Evolutionary conservation across 1,140 invertebrate species (phyloP), one percentile per base, ranked within the genome.

Genomic region (Drosophila varians): DNA sequence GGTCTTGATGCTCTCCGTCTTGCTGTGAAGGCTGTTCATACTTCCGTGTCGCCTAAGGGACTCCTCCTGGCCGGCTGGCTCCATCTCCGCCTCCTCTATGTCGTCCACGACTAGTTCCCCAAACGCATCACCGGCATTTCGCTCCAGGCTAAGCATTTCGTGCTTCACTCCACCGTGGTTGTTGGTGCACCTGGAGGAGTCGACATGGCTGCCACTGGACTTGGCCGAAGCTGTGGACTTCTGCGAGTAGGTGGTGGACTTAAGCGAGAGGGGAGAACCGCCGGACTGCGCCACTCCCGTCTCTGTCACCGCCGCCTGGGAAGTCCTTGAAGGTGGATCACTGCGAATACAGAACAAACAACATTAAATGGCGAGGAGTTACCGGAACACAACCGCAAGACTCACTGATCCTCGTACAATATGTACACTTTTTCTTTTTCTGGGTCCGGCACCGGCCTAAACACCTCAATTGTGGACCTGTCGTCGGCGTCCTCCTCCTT

Each of bases 171-270:
- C 19, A 5, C 6, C 21, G 0, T 34, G 19, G 11, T 52, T 18
- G 19, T 6, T 26, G 4, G 18, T 7, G 12, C 16, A 21, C 21
- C 31, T 58, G 1, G 8, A 18, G 9, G 16, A 7, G 4, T 52
- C 53, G 3, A 46, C 52, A 1, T 43, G 38, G 28, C 55, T 60
- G 8, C 45, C 62, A 16, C 21, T 23, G 12, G 83, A 88, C 12
- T 88, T 89, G 6, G 82, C 89, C 14, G 89, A 90, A 14, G 80
- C 89, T 1, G 89, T 90, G 6, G 89, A 90, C 42, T 89, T 90
- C 25, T 89, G 89, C 0, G 89, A 90, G 65, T 90, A 90, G n/a
- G 51, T 75, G 9, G 68, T 72, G 4, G 89, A 90, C 38, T 89
- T 90, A 0, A 72, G 5, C 3, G 89, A 90, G 0, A 80, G 23